Evolutionary conservation across 2,797 vertebrate species (phyloP).

Genomic region (Aselliscus stoliczkanus): DNA sequence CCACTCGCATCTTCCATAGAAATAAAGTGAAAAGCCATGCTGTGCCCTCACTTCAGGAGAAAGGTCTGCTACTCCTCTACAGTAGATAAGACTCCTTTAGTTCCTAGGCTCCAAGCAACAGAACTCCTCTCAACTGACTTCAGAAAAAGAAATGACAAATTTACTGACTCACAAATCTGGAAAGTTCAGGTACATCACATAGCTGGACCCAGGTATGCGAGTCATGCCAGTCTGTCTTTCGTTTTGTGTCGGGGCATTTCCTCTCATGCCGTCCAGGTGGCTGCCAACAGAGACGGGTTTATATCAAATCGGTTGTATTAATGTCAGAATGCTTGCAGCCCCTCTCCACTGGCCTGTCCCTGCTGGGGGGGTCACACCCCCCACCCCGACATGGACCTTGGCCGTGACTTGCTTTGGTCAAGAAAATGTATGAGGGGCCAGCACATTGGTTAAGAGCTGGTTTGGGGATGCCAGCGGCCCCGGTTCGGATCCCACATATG

Average conservation of each 20-base stretch:
- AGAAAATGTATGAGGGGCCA: too few species aligned
- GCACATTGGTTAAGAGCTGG: too few species aligned
- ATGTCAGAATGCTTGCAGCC: too few species aligned
- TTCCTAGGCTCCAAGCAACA: too few species aligned
- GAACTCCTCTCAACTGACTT: background rate
- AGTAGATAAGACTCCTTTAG: fast-evolving
- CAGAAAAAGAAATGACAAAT: background rate
- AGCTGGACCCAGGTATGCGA: background rate
- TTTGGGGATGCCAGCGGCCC: too few species aligned
- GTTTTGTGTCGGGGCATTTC: fast-evolving
- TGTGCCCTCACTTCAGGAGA: background rate
- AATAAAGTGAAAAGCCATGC: background rate
- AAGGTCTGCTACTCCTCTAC: too few species aligned
- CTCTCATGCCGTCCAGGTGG: fast-evolving
- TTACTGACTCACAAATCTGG: background rate
- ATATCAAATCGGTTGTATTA: too few species aligned
- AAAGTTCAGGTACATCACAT: background rate
- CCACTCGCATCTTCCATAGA: too few species aligned
- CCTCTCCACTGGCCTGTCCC: background rate
- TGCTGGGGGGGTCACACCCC: background rate
- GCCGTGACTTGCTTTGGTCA: background rate
- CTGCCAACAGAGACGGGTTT: too few species aligned
- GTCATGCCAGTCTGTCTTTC: fast-evolving
- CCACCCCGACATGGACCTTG: fast-evolving
- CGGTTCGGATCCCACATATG: too few species aligned